Evolutionary conservation across 2,888 invertebrate genomes (phyloP), one percentile per base, ranked within the genome.

Genomic region (Allolobophora icterica): DNA sequence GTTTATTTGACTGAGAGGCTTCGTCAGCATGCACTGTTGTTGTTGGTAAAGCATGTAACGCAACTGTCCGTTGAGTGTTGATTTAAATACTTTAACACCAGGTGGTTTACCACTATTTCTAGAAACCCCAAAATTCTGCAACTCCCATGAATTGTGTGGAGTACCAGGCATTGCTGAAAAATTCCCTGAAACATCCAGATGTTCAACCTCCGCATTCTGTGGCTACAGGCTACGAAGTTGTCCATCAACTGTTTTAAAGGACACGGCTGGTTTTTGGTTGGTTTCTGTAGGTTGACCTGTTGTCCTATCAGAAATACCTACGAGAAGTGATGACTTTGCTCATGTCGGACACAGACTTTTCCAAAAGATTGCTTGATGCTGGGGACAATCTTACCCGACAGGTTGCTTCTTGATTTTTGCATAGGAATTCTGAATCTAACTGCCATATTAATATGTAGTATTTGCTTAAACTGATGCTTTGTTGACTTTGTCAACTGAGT

Each of bases 301-400:
- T 90, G 90, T 30, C 84, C 87, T 99, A 99, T 95, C 97, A 98
- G 93, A 96, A 97, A 89, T 99, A 99, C 95, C 95, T 99, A 89
- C 97, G 97, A 93, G 98, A 99, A 96, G 98, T 99, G 0, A 98
- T 99, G 0, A 97, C 97, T 94, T 97, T 97, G 0, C 95, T 99
- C 40, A 99, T 99, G 96, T 97, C 97, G 93, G 99, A 99, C 96
- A 93, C 94, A 35, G 93, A 92, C 0, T 95, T 95, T 93, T 93
- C 94, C 89, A 94, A 94, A 91, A 95, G 95, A 92, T 92, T 95
- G 87, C 94, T 95, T 91, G 93, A 93, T 24, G 93, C 94, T 11
- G 84, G 90, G 40, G 4, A 83, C 35, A 30, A 83, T 15, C 24
- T 90, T 84, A 30, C 38, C 21, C 45, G 38, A 35, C 35, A 90